Evolutionary conservation across 2,113 vertebrate species (phyloP).

Genomic region (Apaloderma vittatum): DNA sequence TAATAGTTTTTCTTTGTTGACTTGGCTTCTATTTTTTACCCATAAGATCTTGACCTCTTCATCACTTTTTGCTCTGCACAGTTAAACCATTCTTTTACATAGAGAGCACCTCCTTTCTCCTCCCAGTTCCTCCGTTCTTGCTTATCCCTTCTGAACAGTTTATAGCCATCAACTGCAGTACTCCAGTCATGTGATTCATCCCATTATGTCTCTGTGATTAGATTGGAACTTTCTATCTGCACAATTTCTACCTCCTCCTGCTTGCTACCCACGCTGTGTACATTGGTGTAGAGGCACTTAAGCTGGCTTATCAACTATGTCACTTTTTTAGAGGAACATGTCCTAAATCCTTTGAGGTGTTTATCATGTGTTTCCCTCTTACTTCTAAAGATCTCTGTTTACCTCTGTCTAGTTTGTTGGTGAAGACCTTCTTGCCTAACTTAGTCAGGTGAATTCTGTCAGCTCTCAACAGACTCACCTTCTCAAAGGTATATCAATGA

Average conservation of each 20-base stretch:
- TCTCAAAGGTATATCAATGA: background rate
- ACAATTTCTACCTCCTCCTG: background rate
- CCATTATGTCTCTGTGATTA: background rate
- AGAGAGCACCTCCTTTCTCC: rapidly evolving
- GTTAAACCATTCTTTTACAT: background rate
- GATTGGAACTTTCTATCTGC: background rate
- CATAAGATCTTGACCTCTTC: background rate
- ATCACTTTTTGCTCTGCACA: background rate
- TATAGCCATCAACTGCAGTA: background rate
- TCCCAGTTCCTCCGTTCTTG: background rate
- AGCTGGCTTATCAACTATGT: rapidly evolving
- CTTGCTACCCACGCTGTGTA: rapidly evolving
- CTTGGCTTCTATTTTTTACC: background rate
- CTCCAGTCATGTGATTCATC: background rate
- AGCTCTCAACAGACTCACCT: background rate
- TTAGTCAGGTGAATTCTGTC: background rate
- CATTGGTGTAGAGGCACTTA: background rate
- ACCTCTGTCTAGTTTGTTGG: background rate
- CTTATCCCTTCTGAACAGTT: background rate
- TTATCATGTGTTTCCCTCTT: background rate
- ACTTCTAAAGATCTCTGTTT: background rate
- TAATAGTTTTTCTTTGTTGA: background rate
- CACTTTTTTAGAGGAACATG: background rate
- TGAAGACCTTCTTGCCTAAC: background rate
- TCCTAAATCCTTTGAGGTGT: background rate